phyloP scores from a whole-genome alignment of 2,888 invertebrate genomes.

The Scrobipalpa costella region DNA sequence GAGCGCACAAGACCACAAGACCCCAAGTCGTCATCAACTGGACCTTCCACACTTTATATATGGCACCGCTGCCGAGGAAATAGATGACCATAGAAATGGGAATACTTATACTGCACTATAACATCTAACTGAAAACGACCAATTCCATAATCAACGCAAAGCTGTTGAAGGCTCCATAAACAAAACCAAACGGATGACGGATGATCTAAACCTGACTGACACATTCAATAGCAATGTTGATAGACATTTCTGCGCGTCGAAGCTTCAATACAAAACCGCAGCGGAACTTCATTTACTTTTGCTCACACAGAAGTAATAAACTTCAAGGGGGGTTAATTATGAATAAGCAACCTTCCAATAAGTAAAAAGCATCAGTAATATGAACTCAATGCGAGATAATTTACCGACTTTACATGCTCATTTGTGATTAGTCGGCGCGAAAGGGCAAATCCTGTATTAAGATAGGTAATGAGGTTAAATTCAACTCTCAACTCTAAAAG shows the following conservation, averaged over 20 bases:
- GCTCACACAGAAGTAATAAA: constrained; percentile 77
- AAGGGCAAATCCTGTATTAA: constrained; percentile 82
- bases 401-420: constrained; percentile 80
- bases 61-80: constrained; percentile 57
- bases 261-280: constrained; percentile 50
- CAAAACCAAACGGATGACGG: constrained; percentile 7
- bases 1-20: constrained; percentile 57
- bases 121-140: background rate
- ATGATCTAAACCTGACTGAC: constrained; percentile 15
- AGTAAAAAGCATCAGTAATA: constrained; percentile 72
- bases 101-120: constrained; percentile 29
- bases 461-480: constrained; percentile 82
- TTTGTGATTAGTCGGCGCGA: constrained; percentile 81
- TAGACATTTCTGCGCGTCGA: constrained; percentile 44
- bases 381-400: constrained; percentile 79
- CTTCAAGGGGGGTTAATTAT: constrained; percentile 79
- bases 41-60: constrained; percentile 77
- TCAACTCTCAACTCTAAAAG: constrained; percentile 51
- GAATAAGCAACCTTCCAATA: constrained; percentile 73
- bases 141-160: constrained; percentile 27
- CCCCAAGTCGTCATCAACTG: constrained; percentile 69
- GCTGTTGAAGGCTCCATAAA: constrained; percentile 8
- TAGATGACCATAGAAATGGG: constrained; percentile 51
- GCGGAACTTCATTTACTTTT: constrained; percentile 63
- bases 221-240: constrained; percentile 38